Base-by-base conservation (phyloP, 2,113 vertebrate genomes). In the Nesoenas mayeri region DNA sequence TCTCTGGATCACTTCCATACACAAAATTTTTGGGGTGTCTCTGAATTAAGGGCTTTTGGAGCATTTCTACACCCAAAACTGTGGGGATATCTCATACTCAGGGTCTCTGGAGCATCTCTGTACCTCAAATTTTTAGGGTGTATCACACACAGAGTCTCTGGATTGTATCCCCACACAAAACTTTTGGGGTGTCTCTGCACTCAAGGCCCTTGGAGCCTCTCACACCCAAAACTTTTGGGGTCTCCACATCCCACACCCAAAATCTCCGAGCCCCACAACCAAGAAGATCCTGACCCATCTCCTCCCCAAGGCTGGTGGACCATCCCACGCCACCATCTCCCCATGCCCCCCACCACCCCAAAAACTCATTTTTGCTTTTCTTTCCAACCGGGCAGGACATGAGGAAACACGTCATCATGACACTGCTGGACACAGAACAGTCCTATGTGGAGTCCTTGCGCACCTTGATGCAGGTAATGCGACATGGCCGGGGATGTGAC, bases 351-450 rank as follows among this genome's bases (percentile, higher is more conserved):
- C 42, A 1, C 5, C 36, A 9, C 48, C 77, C 57, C 69, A 0
- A 3, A 89, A 85, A 86, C 48, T 22, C 12, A 73, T 32, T 51
- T 25, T 93, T 53, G 20, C 21, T 50, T 89, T 60, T 75, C 62
- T 79, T 80, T 61, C 93, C 20, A 85, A 94, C 95, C 19, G 77
- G 89, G 48, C 96, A 99, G 99, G 99, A 99, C 96, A 99, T 99
- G 99, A 98, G 99, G 97, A 99, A 98, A 96, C 99, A 99, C 97
- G 99, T 99, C 93, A 99, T 99, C 98, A 99, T 99, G 99, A 99
- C 99, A 32, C 98, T 99, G 64, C 97, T 99, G 97, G 99, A 99
- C 96, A 99, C 99, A 0, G 99, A 99, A 89, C 99, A 99, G 96
- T 99, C 99, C 1, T 99, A 99, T 13, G 99, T 99, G 97, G 99